phyloP scores from a whole-genome alignment of 2,888 invertebrate genomes.

The Pseudanteris insignis region DNA sequence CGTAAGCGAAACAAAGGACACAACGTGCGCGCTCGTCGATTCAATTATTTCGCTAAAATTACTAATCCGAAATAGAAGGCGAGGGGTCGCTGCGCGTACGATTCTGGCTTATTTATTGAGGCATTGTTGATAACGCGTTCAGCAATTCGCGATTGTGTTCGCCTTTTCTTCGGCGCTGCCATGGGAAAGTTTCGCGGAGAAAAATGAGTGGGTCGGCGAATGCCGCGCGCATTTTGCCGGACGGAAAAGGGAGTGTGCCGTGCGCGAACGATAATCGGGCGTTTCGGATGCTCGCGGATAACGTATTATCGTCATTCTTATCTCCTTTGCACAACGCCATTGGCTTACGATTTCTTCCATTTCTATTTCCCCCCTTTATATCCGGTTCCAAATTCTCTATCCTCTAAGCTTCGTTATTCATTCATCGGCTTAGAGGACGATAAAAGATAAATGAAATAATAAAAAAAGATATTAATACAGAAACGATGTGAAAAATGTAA shows the following conservation, averaged over 20 bases:
- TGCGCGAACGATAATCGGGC: conserved; percentile 11
- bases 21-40: too few species aligned
- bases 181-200: conserved; percentile 12
- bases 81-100: conserved; percentile 3
- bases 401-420: too few species aligned
- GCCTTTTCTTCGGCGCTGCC: conserved; percentile 8
- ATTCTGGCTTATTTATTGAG: conserved; percentile 17
- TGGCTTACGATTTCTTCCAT: too few species aligned
- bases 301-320: too few species aligned
- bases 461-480: too few species aligned
- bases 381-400: too few species aligned
- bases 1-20: too few species aligned
- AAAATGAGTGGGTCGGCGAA: conserved; percentile 17
- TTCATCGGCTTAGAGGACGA: too few species aligned
- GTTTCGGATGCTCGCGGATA: too few species aligned
- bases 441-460: too few species aligned
- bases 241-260: conserved; percentile 2
- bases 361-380: conserved; percentile 4
- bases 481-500: too few species aligned
- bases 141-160: conserved; percentile 23
- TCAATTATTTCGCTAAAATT: conserved; percentile 14
- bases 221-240: conserved; percentile 10
- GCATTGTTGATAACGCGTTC: conserved; percentile 26
- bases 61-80: conserved; percentile 1
- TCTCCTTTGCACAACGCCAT: too few species aligned